These are phyloP conservation scores for Antheraea assamensis DNA, from an alignment of 2,888 invertebrate genomes.

Conservation along the genomic window DNA sequence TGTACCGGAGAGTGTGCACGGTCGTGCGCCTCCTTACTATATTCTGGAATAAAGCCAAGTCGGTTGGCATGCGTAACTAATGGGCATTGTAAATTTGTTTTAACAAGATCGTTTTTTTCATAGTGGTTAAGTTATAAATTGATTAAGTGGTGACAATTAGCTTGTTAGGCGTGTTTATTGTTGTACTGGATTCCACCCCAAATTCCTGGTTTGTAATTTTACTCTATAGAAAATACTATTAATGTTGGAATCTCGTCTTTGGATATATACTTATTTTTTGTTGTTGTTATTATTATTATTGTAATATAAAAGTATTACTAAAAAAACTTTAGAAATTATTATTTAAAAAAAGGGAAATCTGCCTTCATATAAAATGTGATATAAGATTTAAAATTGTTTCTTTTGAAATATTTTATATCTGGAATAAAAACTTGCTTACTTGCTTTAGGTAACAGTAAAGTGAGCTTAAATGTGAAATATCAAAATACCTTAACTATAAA, in stretches of 20 bases:
- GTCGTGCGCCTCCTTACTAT: constrained; percentile 25
- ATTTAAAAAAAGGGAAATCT: background rate
- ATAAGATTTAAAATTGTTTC: background rate
- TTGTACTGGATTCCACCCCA: constrained; percentile 15
- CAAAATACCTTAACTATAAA: background rate
- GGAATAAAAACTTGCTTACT: background rate
- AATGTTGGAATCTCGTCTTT: background rate
- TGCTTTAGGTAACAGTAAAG: background rate
- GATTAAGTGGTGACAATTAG: constrained; percentile 19
- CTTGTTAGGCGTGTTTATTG: constrained; percentile 2
- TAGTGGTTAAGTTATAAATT: constrained; percentile 14
- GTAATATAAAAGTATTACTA: background rate
- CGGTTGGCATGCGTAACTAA: constrained; percentile 49
- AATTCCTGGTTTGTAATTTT: background rate
- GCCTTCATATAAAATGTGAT: background rate
- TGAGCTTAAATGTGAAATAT: background rate
- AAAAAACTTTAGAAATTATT: background rate
- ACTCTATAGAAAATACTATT: background rate
- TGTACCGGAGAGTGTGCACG: constrained; percentile 43
- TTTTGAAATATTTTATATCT: background rate
- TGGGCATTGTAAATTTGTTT: constrained; percentile 29
- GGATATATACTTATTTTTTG: background rate
- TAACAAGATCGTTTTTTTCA: constrained; percentile 25
- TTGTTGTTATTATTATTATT: background rate
- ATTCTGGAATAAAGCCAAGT: constrained; percentile 74